Conservation (phyloP, 2,113 vertebrate genomes). For the Colistium nudipinnis region DNA sequence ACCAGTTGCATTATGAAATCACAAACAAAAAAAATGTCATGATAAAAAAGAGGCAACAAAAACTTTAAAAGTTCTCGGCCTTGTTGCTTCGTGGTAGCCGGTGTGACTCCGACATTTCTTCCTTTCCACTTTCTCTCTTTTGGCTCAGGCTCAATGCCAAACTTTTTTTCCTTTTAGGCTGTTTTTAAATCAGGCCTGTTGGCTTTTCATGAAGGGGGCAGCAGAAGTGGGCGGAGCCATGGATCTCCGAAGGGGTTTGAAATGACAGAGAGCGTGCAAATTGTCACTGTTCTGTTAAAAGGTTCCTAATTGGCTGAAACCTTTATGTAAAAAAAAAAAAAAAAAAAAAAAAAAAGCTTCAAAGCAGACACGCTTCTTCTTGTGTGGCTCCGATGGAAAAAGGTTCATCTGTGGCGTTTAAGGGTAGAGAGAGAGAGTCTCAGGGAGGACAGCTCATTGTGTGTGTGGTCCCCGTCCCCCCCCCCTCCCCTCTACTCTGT, state of each 20-base stretch:
- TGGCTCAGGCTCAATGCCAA: slow-evolving; percentile 43
- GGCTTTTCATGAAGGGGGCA: slow-evolving; percentile 60
- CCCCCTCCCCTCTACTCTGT: neutral
- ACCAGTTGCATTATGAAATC: slow-evolving; percentile 6
- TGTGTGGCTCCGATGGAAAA: slow-evolving; percentile 71
- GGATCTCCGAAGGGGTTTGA: slow-evolving; percentile 29
- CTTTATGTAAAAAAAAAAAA: too few relatives aligned
- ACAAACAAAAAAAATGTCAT: slow-evolving; percentile 27
- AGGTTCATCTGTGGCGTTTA: slow-evolving; percentile 72
- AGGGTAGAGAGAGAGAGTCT: slow-evolving; percentile 43
- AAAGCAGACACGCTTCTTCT: slow-evolving; percentile 56
- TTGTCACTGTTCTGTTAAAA: slow-evolving; percentile 69
- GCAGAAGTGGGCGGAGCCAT: slow-evolving; percentile 30
- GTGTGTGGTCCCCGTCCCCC: slow-evolving; percentile 75
- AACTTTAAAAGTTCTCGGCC: slow-evolving; percentile 48
- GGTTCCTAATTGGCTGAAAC: slow-evolving; percentile 68
- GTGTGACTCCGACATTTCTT: slow-evolving; percentile 58
- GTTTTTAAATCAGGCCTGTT: slow-evolving; percentile 63
- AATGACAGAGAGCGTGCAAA: slow-evolving; percentile 68
- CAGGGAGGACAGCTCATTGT: slow-evolving; percentile 69
- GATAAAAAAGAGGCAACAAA: slow-evolving; percentile 58
- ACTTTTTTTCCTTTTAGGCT: slow-evolving; percentile 55
- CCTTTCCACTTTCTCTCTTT: slow-evolving; percentile 57
- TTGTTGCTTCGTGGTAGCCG: slow-evolving; percentile 55
- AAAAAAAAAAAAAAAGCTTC: too few relatives aligned